Percentiles rank a stretch among this genome's conserved stretches.
These are phyloP conservation scores for Bergia puertoricense DNA, from an alignment of 92 coral and sea anemone genomes.

Conservation along the genomic window DNA sequence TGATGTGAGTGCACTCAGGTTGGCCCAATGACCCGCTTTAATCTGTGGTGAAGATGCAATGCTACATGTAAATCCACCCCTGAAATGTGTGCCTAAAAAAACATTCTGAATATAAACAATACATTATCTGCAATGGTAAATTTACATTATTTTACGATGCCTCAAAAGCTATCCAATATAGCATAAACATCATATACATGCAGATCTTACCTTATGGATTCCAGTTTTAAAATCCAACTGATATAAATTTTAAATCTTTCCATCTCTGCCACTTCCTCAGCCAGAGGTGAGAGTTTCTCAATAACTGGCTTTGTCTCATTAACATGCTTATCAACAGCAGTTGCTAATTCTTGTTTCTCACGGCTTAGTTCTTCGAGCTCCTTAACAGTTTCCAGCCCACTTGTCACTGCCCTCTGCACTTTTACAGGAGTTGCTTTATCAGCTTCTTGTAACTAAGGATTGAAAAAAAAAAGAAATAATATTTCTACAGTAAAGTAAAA, in stretches of 20 bases:
- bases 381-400: slow-evolving; percentile 60
- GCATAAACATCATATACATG: not conserved
- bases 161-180: too few species aligned
- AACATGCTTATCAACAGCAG: slow-evolving; percentile 57
- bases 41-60: too few species aligned
- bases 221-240: slow-evolving; percentile 86
- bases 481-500: not conserved
- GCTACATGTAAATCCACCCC: too few species aligned
- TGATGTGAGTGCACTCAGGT: too few species aligned
- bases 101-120: too few species aligned
- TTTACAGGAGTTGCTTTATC: slow-evolving; percentile 65
- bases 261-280: slow-evolving; percentile 75
- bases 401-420: slow-evolving; percentile 66
- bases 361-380: slow-evolving; percentile 51
- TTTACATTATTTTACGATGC: too few species aligned
- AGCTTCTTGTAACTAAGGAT: slow-evolving; percentile 65
- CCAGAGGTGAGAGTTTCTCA: slow-evolving; percentile 62
- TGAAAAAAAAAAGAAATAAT: not conserved
- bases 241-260: slow-evolving; percentile 82
- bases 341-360: slow-evolving; percentile 48
- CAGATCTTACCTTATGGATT: slow-evolving; percentile 72
- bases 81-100: too few species aligned
- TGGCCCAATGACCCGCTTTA: too few species aligned
- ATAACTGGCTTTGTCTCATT: slow-evolving; percentile 62
- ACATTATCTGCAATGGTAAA: too few species aligned